These are phyloP conservation scores for Zaprionus nigranus DNA, from an alignment of 1,140 invertebrate genomes.

Conservation along the genomic window DNA sequence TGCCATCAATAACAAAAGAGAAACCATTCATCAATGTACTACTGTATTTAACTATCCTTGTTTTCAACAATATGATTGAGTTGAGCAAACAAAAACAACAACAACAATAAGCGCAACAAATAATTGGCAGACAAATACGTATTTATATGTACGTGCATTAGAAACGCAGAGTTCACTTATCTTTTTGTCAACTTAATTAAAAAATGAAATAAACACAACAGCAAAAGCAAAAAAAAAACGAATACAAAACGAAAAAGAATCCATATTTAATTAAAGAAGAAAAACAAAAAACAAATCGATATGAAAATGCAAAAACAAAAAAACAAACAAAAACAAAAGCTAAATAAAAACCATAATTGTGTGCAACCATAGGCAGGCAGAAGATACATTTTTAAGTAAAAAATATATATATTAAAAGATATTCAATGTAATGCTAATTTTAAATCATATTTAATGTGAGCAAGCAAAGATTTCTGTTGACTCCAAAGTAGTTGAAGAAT, in stretches of 20 bases:
- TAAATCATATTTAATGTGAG: constrained; percentile 63
- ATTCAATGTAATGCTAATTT: constrained; percentile 75
- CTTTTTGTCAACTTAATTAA: constrained; percentile 61
- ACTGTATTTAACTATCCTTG: constrained; percentile 41
- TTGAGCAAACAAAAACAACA: constrained; percentile 6
- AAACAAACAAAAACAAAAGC: constrained; percentile 26
- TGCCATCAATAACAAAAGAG: constrained; percentile 54
- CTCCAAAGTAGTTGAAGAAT: constrained; percentile 61
- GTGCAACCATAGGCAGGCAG: constrained; percentile 66
- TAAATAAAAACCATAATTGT: constrained; percentile 53
- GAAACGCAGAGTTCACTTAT: constrained; percentile 53
- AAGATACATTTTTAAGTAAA: constrained; percentile 75
- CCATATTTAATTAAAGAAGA: constrained; percentile 67
- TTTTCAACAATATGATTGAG: constrained; percentile 37
- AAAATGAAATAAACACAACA: constrained; percentile 18
- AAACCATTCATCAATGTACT: constrained; percentile 43
- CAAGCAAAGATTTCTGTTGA: constrained; percentile 63
- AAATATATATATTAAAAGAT: constrained; percentile 65
- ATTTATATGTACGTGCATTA: constrained; percentile 31
- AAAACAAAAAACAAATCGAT: constrained; percentile 36
- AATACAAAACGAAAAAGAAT: constrained; percentile 9
- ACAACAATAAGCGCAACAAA: constrained; percentile 43
- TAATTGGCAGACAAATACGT: constrained; percentile 55
- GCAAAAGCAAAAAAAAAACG: constrained; percentile 22
- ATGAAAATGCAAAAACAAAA: constrained; percentile 26